Conservation (phyloP, 2,888 invertebrate species). For the Altica lythri region DNA sequence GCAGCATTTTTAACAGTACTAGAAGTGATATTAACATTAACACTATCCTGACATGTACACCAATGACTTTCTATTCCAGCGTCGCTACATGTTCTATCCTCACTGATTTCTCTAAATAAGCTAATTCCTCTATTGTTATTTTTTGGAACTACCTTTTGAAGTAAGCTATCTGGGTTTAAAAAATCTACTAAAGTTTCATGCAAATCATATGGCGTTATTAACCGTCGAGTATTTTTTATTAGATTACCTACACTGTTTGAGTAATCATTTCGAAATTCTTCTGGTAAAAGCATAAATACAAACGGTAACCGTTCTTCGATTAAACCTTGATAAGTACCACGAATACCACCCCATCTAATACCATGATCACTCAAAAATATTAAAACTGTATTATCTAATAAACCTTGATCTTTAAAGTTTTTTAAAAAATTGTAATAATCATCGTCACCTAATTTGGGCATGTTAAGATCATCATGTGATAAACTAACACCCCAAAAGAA, state of each 20-base stretch:
- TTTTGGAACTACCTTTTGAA: conserved; percentile 60
- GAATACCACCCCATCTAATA: conserved; percentile 72
- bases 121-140: conserved; percentile 5
- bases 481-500: conserved; percentile 81
- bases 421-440: conserved; percentile 65
- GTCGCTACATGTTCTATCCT: conserved; percentile 70
- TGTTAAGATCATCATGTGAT: conserved; percentile 73
- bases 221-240: conserved; percentile 63
- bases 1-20: conserved; percentile 61
- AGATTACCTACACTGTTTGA: conserved; percentile 64
- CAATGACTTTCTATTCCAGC: conserved; percentile 71
- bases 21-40: conserved; percentile 56
- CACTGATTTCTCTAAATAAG: conserved; percentile 64
- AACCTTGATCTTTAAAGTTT: conserved; percentile 63
- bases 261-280: conserved; percentile 62
- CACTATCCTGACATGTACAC: conserved; percentile 72
- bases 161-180: conserved; percentile 62
- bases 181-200: conserved; percentile 74
- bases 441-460: conserved; percentile 69
- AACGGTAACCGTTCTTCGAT: conserved; percentile 80
- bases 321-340: conserved; percentile 72
- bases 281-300: conserved; percentile 71
- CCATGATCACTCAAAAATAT: conserved; percentile 82
- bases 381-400: conserved; percentile 69
- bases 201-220: conserved; percentile 78